A percentile compares a stretch with the other conserved stretches of the same genome.
These are phyloP conservation scores for Hozukius guyotensis DNA, from an alignment of 2,797 vertebrate species.

Conservation along the genomic window DNA sequence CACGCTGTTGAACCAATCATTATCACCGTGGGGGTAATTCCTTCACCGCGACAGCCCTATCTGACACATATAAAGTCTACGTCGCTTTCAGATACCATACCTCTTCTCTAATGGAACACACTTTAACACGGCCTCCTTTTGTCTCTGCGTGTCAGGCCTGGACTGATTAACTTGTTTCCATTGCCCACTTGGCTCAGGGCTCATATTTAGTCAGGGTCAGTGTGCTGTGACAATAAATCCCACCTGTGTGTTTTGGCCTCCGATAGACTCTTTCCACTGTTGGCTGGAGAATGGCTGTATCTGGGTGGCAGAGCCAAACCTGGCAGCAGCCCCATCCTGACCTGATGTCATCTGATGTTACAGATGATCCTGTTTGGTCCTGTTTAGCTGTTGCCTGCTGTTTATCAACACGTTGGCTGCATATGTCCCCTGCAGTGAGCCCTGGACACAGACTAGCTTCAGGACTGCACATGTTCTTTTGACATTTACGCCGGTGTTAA, in stretches of 20 bases:
- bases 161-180: constrained; percentile 65
- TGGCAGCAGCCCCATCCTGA: constrained; percentile 51
- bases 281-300: constrained; percentile 36
- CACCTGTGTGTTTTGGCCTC: constrained; percentile 71
- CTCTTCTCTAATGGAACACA: constrained; percentile 30
- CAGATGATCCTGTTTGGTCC: constrained; percentile 36
- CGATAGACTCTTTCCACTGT: constrained; percentile 43
- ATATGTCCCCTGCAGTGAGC: constrained; percentile 10
- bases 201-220: constrained; percentile 61
- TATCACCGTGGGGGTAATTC: too few species aligned
- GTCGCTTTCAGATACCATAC: constrained; percentile 18
- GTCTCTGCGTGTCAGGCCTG: constrained; percentile 42
- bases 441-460: constrained; percentile 6
- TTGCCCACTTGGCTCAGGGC: constrained; percentile 45
- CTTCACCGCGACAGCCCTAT: too few species aligned
- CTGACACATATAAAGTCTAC: neutral
- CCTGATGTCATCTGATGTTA: constrained; percentile 55
- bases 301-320: constrained; percentile 34
- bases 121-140: constrained; percentile 16
- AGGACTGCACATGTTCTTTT: neutral
- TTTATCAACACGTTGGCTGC: constrained; percentile 52
- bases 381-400: constrained; percentile 38
- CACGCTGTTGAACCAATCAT: too few species aligned
- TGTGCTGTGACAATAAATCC: constrained; percentile 55
- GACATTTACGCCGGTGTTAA: constrained; percentile 27